These are phyloP conservation scores for Piliocolobus tephrosceles DNA, from an alignment of 2,113 vertebrate genomes.

Conservation along the genomic window DNA sequence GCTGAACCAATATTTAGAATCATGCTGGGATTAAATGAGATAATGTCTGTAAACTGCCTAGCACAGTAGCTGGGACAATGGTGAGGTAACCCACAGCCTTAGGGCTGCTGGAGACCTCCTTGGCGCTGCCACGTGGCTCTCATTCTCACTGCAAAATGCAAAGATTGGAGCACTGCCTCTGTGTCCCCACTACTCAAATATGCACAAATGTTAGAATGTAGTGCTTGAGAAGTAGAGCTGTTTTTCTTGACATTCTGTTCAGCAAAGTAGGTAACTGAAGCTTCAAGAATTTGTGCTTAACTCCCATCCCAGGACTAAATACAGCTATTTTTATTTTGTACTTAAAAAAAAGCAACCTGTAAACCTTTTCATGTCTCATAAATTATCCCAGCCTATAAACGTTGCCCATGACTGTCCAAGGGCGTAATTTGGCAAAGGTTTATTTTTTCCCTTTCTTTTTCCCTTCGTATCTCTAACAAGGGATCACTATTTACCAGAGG, in stretches of 20 bases:
- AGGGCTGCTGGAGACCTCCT: background rate
- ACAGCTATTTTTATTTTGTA: constrained; percentile 9
- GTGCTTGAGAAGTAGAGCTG: background rate
- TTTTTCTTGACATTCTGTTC: constrained; percentile 10
- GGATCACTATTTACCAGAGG: background rate
- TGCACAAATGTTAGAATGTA: background rate
- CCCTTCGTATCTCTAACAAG: background rate
- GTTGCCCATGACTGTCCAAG: background rate
- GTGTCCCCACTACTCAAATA: background rate
- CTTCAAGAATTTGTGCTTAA: constrained; percentile 29
- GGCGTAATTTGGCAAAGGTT: background rate
- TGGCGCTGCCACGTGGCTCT: background rate
- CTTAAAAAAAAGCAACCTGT: background rate
- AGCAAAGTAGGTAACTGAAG: background rate
- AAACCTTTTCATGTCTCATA: background rate
- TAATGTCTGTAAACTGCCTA: background rate
- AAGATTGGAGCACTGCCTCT: background rate
- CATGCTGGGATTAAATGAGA: constrained; percentile 19
- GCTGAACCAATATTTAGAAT: background rate
- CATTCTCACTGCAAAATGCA: background rate
- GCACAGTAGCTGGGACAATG: background rate
- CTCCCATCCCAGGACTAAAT: background rate
- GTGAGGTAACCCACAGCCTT: background rate
- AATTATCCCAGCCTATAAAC: constrained; percentile 3
- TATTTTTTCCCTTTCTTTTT: background rate